Conservation (phyloP, 2,113 vertebrate genomes). For the Mustela lutreola region DNA sequence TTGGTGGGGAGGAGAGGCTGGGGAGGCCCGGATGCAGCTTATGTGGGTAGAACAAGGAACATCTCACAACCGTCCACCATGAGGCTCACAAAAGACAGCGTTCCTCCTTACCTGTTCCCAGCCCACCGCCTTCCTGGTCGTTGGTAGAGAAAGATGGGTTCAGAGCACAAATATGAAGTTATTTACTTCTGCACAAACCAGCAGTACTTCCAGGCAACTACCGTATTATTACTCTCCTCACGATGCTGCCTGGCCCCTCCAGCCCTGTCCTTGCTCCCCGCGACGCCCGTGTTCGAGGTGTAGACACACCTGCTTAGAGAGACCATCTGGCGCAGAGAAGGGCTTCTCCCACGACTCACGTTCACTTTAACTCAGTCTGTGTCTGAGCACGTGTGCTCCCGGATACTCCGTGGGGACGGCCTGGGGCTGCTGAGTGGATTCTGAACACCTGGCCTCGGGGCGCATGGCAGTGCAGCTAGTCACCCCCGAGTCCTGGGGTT, state of each 20-base stretch:
- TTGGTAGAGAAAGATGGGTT: too few species aligned
- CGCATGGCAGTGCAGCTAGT: fast-evolving
- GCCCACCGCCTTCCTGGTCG: neutral
- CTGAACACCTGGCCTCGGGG: neutral
- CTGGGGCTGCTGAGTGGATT: constrained; percentile 66
- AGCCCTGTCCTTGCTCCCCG: too few species aligned
- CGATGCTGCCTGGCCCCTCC: neutral
- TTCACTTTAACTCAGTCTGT: constrained; percentile 77
- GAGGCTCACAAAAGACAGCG: neutral
- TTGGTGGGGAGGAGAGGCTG: neutral
- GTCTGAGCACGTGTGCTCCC: constrained; percentile 56
- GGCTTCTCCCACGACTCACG: neutral
- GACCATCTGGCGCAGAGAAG: constrained; percentile 77
- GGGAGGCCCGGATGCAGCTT: neutral
- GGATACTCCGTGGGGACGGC: constrained; percentile 51
- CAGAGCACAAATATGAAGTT: neutral
- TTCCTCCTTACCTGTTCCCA: too few species aligned
- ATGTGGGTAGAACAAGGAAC: too few species aligned
- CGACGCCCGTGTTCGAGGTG: neutral
- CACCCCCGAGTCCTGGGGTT: neutral
- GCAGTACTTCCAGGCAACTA: fast-evolving
- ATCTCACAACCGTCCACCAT: fast-evolving
- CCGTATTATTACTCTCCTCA: fast-evolving
- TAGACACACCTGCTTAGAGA: constrained; percentile 8
- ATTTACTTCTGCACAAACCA: neutral